These are phyloP conservation scores for Platichthys flesus DNA, from an alignment of 2,113 vertebrate genomes.

Conservation along the genomic window DNA sequence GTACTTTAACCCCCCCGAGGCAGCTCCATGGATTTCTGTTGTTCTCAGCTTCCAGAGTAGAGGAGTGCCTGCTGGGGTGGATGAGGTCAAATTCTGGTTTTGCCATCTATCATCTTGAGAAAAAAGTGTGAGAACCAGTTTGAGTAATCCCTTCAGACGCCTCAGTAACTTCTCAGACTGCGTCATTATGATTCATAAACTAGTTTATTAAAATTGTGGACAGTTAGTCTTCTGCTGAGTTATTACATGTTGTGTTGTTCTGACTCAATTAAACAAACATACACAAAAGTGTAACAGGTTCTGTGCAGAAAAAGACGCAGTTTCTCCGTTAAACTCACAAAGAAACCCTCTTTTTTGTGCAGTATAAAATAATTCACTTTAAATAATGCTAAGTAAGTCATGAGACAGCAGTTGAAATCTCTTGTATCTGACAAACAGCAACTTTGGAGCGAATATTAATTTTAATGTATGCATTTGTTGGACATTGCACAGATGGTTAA, in stretches of 20 bases:
- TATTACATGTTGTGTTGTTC: background rate
- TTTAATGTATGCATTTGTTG: background rate
- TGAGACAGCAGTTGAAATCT: background rate
- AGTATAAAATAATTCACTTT: background rate
- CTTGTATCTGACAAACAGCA: background rate
- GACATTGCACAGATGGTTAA: background rate
- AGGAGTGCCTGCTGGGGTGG: conserved; percentile 52
- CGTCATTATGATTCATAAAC: conserved; percentile 8
- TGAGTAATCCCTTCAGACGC: background rate
- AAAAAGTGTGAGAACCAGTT: conserved; percentile 29
- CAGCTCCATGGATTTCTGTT: conserved; percentile 23
- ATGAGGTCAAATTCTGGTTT: conserved; percentile 66
- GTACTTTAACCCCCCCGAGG: background rate
- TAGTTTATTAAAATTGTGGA: background rate
- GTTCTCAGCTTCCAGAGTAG: conserved; percentile 12
- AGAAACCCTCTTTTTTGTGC: background rate
- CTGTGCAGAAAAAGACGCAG: background rate
- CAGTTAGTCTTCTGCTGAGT: too few relatives aligned
- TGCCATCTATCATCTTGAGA: conserved; percentile 39
- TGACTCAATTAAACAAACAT: conserved; percentile 5
- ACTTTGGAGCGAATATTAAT: background rate
- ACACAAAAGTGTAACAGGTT: background rate
- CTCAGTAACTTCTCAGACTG: background rate
- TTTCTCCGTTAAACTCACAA: background rate
- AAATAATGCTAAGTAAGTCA: background rate